Base-by-base conservation (phyloP, 2,797 vertebrate genomes). In the Alcedo atthis region DNA sequence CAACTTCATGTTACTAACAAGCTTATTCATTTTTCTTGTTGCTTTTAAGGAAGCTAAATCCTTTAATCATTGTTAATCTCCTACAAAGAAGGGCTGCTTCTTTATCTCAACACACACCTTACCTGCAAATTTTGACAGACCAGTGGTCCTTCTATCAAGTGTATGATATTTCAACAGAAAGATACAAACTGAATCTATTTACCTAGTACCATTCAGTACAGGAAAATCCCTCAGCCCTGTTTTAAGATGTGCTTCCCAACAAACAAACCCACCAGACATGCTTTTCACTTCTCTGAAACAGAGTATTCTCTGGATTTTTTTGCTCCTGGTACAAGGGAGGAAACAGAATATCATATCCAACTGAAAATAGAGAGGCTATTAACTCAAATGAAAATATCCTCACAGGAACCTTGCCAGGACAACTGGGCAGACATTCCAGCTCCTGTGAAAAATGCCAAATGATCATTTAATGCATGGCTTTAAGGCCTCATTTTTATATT, bases 311-410 rank as follows among this genome's bases (percentile, higher is more conserved):
- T 96, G 92, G 88, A 90, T 12, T 88, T 94, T 94, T 85, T 80
- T 82, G n/a, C 37, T 77, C 76, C 90, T 69, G 43, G 28, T 82
- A 80, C 51, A 67, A 75, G 43, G 85, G 51, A 74, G 67, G 73
- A 92, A 93, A 81, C 43, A 83, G 66, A 93, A 20, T 70, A 77
- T 66, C 67, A 64, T 25, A 85, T 59, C 59, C 80, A 85, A 81
- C 58, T 57, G 30, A 85, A 93, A 87, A 94, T 53, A 67, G 22
- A 92, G 55, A 40, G 25, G 43, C 40, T 63, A 89, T 81, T 67
- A 78, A 89, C 82, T 85, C 94, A 87, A 97, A 92, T 76, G 78
- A 96, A 95, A 97, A 96, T 91, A 97, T 85, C 94, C 94, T 96
- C 86, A 21, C 74, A 94, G 95, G 93, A 96, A 90, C 66, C 86